Percentiles rank a stretch among this genome's conserved stretches.
Evolutionary conservation across 2,113 vertebrate genomes (phyloP).

Genomic region (Oryzias melastigma): DNA sequence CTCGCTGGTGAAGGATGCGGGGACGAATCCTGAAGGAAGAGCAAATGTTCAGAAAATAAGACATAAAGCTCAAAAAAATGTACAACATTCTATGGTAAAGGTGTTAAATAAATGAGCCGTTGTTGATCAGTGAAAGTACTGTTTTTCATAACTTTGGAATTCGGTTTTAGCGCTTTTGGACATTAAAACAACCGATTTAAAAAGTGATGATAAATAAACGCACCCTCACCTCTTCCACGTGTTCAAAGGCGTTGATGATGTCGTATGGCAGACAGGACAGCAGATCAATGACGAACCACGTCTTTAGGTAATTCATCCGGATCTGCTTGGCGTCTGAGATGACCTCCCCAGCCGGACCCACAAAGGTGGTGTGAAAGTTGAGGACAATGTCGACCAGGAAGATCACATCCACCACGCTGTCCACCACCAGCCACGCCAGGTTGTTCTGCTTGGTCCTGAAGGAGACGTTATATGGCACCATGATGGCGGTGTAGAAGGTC

Average conservation of each 20-base stretch:
- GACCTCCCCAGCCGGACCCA: constrained; percentile 93
- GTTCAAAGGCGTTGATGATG: constrained; percentile 98
- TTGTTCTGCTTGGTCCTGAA: constrained; percentile 97
- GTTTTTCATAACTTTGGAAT: too few species aligned
- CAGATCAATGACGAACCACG: constrained; percentile 98
- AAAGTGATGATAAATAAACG: too few species aligned
- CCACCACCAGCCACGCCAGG: constrained; percentile 93
- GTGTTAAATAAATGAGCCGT: too few species aligned
- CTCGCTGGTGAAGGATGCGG: constrained; percentile 49
- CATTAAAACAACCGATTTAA: too few species aligned
- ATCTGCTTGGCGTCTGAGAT: constrained; percentile 96
- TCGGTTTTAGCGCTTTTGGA: too few species aligned
- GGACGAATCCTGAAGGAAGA: constrained; percentile 60
- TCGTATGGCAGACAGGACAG: constrained; percentile 97
- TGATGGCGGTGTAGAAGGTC: constrained; percentile 99
- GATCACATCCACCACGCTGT: constrained; percentile 97
- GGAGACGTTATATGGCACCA: constrained; percentile 98
- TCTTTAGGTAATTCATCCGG: constrained; percentile 98
- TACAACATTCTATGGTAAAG: too few species aligned
- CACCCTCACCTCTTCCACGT: constrained; percentile 88
- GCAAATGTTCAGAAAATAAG: not conserved
- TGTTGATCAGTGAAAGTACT: too few species aligned
- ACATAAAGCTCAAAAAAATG: too few species aligned
- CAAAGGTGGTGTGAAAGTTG: constrained; percentile 98
- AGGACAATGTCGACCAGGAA: constrained; percentile 97